Evolutionary conservation across 2,797 vertebrate species (phyloP).

Genomic region (Tarsius wallacei): DNA sequence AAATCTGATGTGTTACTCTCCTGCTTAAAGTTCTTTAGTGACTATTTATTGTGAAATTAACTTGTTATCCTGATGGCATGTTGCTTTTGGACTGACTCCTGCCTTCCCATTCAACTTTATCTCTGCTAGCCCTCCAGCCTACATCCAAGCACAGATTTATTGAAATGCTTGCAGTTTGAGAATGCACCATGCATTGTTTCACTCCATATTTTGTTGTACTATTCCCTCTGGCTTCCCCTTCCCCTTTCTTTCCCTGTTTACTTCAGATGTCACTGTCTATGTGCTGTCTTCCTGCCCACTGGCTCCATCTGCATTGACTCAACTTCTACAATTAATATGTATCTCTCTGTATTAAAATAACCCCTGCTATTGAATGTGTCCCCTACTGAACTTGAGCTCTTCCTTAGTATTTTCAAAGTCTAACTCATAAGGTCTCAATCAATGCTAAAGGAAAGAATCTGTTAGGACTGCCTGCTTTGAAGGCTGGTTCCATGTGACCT

Average conservation of each 20-base stretch:
- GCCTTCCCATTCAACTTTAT: neutral
- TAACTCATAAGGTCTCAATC: neutral
- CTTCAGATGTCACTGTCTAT: neutral
- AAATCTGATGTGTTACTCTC: neutral
- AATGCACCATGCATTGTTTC: neutral
- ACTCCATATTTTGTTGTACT: too few relatives aligned
- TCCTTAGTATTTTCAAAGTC: neutral
- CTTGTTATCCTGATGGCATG: neutral
- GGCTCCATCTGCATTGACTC: neutral
- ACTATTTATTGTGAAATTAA: neutral
- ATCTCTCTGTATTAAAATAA: neutral
- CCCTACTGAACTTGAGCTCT: neutral
- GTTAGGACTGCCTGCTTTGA: neutral
- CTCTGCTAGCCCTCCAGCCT: neutral
- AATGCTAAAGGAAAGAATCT: neutral
- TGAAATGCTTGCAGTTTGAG: neutral
- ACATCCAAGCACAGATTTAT: too few relatives aligned
- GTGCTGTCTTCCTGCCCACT: neutral
- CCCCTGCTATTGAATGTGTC: neutral
- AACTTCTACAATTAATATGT: neutral
- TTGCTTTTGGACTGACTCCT: neutral
- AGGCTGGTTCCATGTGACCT: neutral
- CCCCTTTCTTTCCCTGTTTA: neutral
- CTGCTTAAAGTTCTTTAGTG: neutral
- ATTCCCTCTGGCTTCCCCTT: neutral